Base-by-base conservation (phyloP, 2,113 vertebrate genomes). In the Lanius ludovicianus region DNA sequence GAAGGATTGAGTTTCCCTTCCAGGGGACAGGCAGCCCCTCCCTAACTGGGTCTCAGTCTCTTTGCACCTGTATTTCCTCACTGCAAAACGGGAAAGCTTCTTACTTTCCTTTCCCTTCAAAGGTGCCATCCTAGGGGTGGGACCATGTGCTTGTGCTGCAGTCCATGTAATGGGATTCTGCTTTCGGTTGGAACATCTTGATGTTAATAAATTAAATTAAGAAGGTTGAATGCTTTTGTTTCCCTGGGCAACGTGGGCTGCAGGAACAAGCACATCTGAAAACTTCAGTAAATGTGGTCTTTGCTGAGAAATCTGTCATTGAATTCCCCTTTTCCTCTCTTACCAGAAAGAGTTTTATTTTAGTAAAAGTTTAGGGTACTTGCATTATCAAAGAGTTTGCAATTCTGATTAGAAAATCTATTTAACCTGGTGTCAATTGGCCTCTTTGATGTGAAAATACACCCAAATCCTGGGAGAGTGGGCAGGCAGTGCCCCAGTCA, bases 321-420 rank as follows among this genome's bases (percentile, higher is more conserved):
- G 95, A 96, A 88, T 74, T 96, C 90, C 76, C 93, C 85, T 95
- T 95, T 91, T 37, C 18, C 19, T 65, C 33, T 85, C 57, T 24
- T 30, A 33, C 18, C 19, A 78, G 47, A 70, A 62, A 50, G 39
- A 49, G 10, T 56, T 75, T 70, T 19, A 5, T 84, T 79, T 49
- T 19, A 87, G 90, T 46, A 73, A 83, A 75, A 90, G 25, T 93
- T 93, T 91, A 74, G 63, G 68, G 47, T 37, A 74, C 68, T 81
- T 79, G 69, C 47, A 31, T 65, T 87, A 92, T 93, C 88, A 94
- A 92, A 94, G 92, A 47, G 46, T 71, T 79, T 84, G 41, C 83
- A 96, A 17, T 92, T 49, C 73, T 94, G 96, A 97, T 95, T 96
- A 96, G 92, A 87, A 95, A 96, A 94, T 95, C 85, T 89, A 89